Conservation (phyloP, 2,888 invertebrate species). For the Barypeithes pellucidus region DNA sequence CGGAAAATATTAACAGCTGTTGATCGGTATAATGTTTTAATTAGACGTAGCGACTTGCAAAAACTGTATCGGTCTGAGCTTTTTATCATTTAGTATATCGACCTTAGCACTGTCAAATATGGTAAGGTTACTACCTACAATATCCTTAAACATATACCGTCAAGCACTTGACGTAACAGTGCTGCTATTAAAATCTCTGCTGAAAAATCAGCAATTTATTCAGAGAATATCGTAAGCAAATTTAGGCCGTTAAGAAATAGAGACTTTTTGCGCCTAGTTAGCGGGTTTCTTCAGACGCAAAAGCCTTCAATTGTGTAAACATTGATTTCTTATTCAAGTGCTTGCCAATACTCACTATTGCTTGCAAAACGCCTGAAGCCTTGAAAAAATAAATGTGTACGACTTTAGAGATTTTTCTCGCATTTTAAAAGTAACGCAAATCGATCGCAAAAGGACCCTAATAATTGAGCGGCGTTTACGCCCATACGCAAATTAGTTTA, state of each 20-base stretch:
- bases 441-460: no score
- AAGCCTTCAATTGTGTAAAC: no score
- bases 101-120: conserved; percentile 52
- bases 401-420: no score
- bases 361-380: no score
- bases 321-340: no score
- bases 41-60: conserved; percentile 43
- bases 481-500: conserved; percentile 22
- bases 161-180: conserved; percentile 44
- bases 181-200: conserved; percentile 29
- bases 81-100: conserved; percentile 49
- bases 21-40: conserved; percentile 8
- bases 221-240: conserved; percentile 11
- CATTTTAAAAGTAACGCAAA: no score
- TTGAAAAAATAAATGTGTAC: no score
- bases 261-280: no score
- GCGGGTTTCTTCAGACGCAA: no score
- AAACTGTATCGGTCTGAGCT: conserved; percentile 18
- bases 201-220: conserved; percentile 23
- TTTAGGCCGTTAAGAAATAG: conserved; percentile 24
- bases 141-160: conserved; percentile 32
- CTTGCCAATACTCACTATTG: no score
- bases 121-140: conserved; percentile 51
- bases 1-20: no score
- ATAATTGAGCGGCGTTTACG: conserved; percentile 27